phyloP scores from a whole-genome alignment of 1,140 invertebrate species.

The Aricia agestis region DNA sequence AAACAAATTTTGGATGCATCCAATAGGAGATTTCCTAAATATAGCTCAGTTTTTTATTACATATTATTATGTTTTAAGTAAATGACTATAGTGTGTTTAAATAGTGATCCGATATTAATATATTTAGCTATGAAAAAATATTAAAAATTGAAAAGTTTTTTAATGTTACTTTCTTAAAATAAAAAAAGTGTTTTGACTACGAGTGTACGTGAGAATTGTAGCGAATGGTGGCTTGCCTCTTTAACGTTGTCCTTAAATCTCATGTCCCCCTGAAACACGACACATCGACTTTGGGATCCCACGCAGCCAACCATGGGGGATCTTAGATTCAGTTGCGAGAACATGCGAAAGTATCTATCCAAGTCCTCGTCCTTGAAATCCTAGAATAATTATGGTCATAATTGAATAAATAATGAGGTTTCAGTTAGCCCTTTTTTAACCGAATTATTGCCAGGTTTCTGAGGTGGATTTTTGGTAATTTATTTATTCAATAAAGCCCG shows the following conservation, averaged over 20 bases:
- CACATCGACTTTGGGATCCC: constrained; percentile 82
- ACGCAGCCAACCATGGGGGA: constrained; percentile 91
- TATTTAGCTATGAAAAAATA: too few species aligned
- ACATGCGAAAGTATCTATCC: constrained; percentile 80
- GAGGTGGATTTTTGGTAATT: too few species aligned
- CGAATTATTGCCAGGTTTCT: too few species aligned
- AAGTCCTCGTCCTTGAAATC: constrained; percentile 87
- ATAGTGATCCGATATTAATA: too few species aligned
- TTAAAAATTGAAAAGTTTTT: too few species aligned
- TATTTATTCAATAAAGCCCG: too few species aligned
- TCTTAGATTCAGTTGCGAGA: constrained; percentile 86
- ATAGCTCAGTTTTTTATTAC: neutral
- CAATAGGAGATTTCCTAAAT: neutral
- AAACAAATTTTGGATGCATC: constrained; percentile 12
- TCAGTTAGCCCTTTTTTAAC: neutral
- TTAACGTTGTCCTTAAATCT: constrained; percentile 56
- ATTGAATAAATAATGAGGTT: neutral
- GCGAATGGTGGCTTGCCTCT: constrained; percentile 51
- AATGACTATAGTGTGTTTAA: too few species aligned
- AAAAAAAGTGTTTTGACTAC: neutral
- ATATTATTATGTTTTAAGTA: too few species aligned
- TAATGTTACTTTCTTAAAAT: too few species aligned
- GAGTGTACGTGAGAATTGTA: neutral
- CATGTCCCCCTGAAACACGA: constrained; percentile 86
- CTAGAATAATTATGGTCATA: constrained; percentile 40